Percentiles rank a stretch among this genome's conserved stretches.
These are phyloP conservation scores for Lysandra bellargus DNA, from an alignment of 2,888 invertebrate species.

Conservation along the genomic window DNA sequence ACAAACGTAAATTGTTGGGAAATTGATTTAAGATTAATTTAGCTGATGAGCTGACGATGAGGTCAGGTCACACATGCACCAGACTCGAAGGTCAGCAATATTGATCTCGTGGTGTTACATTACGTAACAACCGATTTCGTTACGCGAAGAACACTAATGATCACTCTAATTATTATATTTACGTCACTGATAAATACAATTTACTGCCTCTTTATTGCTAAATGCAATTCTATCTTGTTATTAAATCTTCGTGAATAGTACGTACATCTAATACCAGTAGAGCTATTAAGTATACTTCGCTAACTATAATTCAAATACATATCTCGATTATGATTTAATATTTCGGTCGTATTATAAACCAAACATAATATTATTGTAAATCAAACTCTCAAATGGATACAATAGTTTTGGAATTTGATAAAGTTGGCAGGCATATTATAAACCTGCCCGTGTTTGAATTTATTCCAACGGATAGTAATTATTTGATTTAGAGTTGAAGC, in stretches of 20 bases:
- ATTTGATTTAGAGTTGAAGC: not conserved
- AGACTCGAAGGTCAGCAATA: constrained; percentile 70
- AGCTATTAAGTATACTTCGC: not conserved
- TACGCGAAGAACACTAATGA: constrained; percentile 21
- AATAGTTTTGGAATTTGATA: not conserved
- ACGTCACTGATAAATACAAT: not conserved
- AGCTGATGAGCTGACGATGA: constrained; percentile 56
- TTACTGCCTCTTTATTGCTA: not conserved
- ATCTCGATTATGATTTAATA: not conserved
- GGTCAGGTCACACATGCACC: constrained; percentile 65
- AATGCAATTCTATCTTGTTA: not conserved
- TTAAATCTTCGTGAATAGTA: not conserved
- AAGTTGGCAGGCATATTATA: not conserved
- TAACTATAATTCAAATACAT: not conserved
- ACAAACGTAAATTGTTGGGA: not conserved
- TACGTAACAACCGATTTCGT: constrained; percentile 38
- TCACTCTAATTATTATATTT: not conserved
- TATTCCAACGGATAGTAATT: not conserved
- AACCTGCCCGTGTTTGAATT: not conserved
- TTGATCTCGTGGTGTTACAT: constrained; percentile 62
- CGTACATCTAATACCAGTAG: not conserved
- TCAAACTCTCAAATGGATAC: not conserved
- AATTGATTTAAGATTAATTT: not conserved
- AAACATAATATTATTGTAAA: not conserved
- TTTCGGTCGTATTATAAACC: not conserved